phyloP scores from a whole-genome alignment of 2,113 vertebrate genomes.

The Blennius ocellaris region DNA sequence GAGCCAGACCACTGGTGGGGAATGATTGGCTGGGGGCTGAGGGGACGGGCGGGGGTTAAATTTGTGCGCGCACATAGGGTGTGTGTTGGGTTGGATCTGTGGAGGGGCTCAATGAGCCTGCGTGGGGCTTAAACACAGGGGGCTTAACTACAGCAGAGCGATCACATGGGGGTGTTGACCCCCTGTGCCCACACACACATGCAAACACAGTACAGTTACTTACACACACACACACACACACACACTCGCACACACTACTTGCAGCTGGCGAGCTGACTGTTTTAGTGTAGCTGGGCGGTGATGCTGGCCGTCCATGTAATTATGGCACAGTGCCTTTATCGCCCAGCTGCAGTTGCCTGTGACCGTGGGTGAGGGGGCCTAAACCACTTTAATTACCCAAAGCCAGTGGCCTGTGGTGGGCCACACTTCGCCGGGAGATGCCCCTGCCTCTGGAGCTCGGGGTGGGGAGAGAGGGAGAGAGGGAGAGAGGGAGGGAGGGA shows the following conservation, averaged over 20 bases:
- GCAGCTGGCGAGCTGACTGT: constrained; percentile 76
- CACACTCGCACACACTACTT: constrained; percentile 35
- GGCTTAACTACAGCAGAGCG: constrained; percentile 82
- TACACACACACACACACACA: constrained; percentile 60
- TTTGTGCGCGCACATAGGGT: constrained; percentile 45
- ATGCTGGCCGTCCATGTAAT: constrained; percentile 85
- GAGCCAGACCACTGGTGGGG: constrained; percentile 81
- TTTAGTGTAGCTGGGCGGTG: constrained; percentile 82
- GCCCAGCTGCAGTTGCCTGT: constrained; percentile 83
- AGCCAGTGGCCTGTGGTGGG: constrained; percentile 85
- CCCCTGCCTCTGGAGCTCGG: constrained; percentile 71
- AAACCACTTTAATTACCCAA: constrained; percentile 86
- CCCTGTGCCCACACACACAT: constrained; percentile 51
- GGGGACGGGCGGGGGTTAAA: constrained; percentile 29
- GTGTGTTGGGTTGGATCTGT: constrained; percentile 46
- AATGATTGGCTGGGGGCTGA: constrained; percentile 76
- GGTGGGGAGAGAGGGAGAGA: constrained; percentile 28
- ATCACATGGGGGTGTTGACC: constrained; percentile 80
- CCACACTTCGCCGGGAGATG: constrained; percentile 77
- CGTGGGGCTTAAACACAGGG: constrained; percentile 83
- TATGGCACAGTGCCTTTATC: constrained; percentile 85
- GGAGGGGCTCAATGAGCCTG: constrained; percentile 74
- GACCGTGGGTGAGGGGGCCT: constrained; percentile 80
- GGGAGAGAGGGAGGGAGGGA: constrained; percentile 36
- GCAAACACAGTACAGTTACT: constrained; percentile 68